Conservation (phyloP, 2,797 vertebrate species). For the Platalea minor region DNA sequence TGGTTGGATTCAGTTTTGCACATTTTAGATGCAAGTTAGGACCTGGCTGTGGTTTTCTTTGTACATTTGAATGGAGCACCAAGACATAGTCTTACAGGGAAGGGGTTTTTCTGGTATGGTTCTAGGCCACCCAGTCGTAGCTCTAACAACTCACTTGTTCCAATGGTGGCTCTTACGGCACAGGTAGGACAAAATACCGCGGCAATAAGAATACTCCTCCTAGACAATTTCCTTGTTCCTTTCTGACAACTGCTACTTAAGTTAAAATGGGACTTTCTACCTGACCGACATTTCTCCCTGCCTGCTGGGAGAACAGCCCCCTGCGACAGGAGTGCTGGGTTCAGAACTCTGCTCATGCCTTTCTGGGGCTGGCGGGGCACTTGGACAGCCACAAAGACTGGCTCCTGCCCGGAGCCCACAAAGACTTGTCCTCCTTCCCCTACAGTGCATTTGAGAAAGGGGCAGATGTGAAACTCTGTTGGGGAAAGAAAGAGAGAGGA, state of each 20-base stretch:
- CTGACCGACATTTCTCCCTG: not conserved
- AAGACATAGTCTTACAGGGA: not conserved
- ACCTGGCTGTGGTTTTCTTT: not conserved
- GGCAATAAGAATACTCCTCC: not conserved
- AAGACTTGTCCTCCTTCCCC: not conserved
- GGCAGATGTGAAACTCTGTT: not conserved
- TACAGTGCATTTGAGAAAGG: not conserved
- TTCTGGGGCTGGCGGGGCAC: not conserved
- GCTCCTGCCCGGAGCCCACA: not conserved
- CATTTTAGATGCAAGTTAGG: not conserved
- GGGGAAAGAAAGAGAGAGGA: not conserved
- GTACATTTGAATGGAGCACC: not conserved
- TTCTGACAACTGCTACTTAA: not conserved
- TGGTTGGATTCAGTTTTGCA: not conserved
- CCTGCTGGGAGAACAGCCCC: not conserved
- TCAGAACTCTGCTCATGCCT: not conserved
- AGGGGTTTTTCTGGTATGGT: not conserved
- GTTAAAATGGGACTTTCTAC: not conserved
- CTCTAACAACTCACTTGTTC: not conserved
- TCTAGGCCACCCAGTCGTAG: not conserved
- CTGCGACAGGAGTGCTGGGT: not conserved
- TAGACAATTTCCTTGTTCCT: not conserved
- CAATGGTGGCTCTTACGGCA: fast-evolving
- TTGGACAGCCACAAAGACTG: not conserved
- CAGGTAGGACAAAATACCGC: not conserved